phyloP scores from a whole-genome alignment of 2,888 invertebrate genomes.

The Eupithecia insigniata region DNA sequence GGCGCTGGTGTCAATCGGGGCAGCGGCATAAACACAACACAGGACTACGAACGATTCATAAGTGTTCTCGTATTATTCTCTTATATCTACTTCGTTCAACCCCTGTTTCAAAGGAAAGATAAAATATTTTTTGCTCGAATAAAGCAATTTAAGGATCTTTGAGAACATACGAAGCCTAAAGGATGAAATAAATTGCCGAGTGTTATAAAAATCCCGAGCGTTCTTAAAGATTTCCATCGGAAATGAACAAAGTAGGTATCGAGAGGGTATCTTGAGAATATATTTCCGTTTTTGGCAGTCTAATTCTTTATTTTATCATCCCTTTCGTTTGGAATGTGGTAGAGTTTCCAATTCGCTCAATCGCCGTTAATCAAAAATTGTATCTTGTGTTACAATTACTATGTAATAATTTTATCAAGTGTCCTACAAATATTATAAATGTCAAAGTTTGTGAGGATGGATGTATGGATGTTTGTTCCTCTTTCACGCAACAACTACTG shows the following conservation, averaged over 20 bases:
- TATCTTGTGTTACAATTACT: neutral
- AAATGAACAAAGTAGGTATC: neutral
- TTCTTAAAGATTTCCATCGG: conserved; percentile 4
- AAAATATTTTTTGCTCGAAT: conserved; percentile 10
- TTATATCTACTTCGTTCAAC: conserved; percentile 9
- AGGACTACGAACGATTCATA: neutral
- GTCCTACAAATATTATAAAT: no score
- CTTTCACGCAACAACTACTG: no score
- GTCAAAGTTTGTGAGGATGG: no score
- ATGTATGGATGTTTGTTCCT: no score
- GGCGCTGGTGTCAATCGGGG: no score
- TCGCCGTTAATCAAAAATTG: neutral
- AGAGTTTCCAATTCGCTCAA: neutral
- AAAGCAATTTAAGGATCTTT: neutral
- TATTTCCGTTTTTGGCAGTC: conserved; percentile 2
- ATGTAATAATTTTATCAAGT: no score
- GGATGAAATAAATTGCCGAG: conserved; percentile 9
- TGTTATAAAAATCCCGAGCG: conserved; percentile 1
- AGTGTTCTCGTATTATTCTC: neutral
- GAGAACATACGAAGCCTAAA: neutral
- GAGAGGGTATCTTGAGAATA: neutral
- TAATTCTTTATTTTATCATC: neutral
- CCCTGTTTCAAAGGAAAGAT: conserved; percentile 9
- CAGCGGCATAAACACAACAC: no score
- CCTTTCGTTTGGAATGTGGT: neutral